Base-by-base conservation (phyloP, 2,797 vertebrate species). In the Nannoperca obscura region DNA sequence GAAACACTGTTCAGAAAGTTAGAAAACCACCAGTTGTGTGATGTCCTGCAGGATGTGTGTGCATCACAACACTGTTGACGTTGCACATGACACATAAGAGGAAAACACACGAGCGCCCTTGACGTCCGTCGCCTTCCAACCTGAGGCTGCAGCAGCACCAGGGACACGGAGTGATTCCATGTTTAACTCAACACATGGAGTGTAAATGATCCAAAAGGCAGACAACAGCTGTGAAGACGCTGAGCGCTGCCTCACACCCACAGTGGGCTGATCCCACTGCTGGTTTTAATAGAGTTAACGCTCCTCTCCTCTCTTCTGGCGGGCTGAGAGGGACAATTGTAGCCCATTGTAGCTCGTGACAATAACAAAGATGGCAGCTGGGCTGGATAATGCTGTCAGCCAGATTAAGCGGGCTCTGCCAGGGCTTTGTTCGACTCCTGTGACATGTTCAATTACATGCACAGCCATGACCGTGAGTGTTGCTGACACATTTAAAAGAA, bases 311-410 rank as follows among this genome's bases (percentile, higher is more conserved):
- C 77, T 76, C 34, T 12, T 54, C 64, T 69, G 76, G 78, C 61
- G 32, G 75, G 77, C 62, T 44, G 52, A 69, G 49, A 71, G 65
- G 34, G 49, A 58, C 60, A 7, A 61, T 27, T 27, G 24, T 27
- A 32, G 74, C n/a, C 80, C 67, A 65, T 65, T 82, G 62, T 19
- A 36, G 63, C 58, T 44, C 24, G 60, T 76, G 81, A 88, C 75
- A 86, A 86, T 49, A 85, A 87, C 80, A 75, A 84, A 87, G 79
- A 88, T 80, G 83, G 88, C 91, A 81, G 88, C 88, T 88, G 88
- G 86, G 72, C 68, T 49, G 78, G 90, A 89, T 91, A 89, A 90
- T 84, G 61, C 76, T 10, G 75, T 52, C 81, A 69, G 64, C 58
- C 69, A 85, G 86, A 90, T 90, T 91, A 92, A 69, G 61, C 9